These are phyloP conservation scores for Serripes groenlandicus DNA, from an alignment of 2,888 invertebrate species.

Conservation along the genomic window DNA sequence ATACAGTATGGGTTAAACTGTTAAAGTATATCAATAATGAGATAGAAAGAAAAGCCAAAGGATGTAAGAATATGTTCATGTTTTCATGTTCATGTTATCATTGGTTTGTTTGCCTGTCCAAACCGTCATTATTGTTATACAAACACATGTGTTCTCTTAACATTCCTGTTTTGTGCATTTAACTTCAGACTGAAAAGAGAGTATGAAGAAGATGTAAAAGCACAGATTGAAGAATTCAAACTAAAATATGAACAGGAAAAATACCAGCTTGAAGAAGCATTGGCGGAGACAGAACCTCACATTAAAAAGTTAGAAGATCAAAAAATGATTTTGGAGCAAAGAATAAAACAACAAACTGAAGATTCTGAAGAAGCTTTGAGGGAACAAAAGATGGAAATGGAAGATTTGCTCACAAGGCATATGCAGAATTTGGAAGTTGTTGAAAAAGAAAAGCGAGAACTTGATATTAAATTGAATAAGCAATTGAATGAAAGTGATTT, in stretches of 20 bases:
- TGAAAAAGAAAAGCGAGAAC: constrained; percentile 66
- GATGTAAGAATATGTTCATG: too few species aligned
- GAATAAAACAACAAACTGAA: constrained; percentile 38
- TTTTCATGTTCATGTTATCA: too few species aligned
- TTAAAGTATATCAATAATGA: too few species aligned
- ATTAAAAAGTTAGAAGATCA: constrained; percentile 63
- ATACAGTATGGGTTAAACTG: too few species aligned
- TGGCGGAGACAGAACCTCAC: constrained; percentile 55
- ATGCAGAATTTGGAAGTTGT: constrained; percentile 57
- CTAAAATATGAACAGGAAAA: constrained; percentile 66
- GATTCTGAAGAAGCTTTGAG: constrained; percentile 41
- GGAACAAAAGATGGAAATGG: constrained; percentile 58
- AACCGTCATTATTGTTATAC: too few species aligned
- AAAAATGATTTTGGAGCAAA: constrained; percentile 56
- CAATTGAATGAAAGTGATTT: constrained; percentile 28
- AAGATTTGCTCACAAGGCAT: constrained; percentile 57
- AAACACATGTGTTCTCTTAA: too few species aligned
- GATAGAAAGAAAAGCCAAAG: too few species aligned
- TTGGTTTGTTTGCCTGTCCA: too few species aligned
- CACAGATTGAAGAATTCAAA: constrained; percentile 57
- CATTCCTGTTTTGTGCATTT: too few species aligned
- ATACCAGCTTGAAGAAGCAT: constrained; percentile 55
- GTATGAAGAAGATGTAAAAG: constrained; percentile 60
- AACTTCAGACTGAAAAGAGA: constrained; percentile 67
- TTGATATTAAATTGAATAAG: constrained; percentile 42